Base-by-base conservation (phyloP, 1,140 invertebrate species). In the Drosophila orosa region DNA sequence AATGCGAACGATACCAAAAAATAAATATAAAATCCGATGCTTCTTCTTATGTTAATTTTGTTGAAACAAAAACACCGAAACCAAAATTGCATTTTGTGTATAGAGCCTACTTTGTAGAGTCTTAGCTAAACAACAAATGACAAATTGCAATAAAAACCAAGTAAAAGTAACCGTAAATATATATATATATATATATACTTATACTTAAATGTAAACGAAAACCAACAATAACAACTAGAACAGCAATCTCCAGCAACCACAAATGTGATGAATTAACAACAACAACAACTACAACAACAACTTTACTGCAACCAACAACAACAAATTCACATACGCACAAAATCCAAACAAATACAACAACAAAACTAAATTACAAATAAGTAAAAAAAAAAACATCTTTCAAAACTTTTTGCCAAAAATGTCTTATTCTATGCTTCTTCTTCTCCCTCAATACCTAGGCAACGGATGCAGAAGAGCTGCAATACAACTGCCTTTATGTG, bases 401-500 rank as follows among this genome's bases (percentile, higher is more conserved):
- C 67, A 24, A 52, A 52, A 77, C 71, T 40, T 68, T 72, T 73
- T 73, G 66, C 48, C 68, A 76, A 71, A 67, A 80, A 60, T 73
- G 66, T 84, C 68, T 83, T 83, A 83, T 83, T 54, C 80, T 90
- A 78, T 90, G 80, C 87, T 81, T 90, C 78, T 79, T 86, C 77
- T 77, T 87, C 62, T 72, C 42, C 61, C 73, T 62, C 74, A 69
- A 78, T 73, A 82, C 78, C 71, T 90, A 91, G 85, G 73, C 85
- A 80, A 73, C 81, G 78, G 90, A 83, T 91, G 90, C 84, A 86
- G 90, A 91, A 83, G 82, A 89, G 85, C 85, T 89, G 84, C 84
- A 91, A 80, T 91, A 80, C 83, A 91, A 91, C 79, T 91, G 90
- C 81, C 85, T 91, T 83, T 91, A 91, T 91, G 90, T 91, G 78